Percentiles rank a stretch among this genome's conserved stretches.
Evolutionary conservation across 2,888 invertebrate species (phyloP).

Genomic region (Ichneumoninae sp.): DNA sequence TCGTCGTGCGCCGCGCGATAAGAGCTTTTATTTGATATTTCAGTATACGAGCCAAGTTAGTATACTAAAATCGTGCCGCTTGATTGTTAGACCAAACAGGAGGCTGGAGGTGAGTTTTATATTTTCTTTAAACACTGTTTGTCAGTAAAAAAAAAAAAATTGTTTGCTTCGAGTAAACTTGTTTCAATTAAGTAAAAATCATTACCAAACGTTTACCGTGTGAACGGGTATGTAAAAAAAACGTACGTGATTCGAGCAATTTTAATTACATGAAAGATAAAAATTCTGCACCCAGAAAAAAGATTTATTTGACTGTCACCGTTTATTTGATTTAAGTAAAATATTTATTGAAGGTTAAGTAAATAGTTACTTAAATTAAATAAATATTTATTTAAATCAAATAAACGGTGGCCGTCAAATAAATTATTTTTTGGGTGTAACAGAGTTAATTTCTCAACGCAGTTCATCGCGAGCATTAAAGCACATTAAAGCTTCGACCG

Average conservation of each 20-base stretch:
- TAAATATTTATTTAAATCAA: too few relatives aligned
- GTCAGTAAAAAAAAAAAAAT: neutral
- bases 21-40: slow-evolving; percentile 50
- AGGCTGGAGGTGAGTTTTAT: neutral
- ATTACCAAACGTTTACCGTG: too few relatives aligned
- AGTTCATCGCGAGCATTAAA: neutral
- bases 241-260: neutral
- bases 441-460: neutral
- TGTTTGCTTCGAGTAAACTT: neutral
- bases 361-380: too few relatives aligned
- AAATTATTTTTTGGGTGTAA: too few relatives aligned
- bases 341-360: too few relatives aligned
- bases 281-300: neutral
- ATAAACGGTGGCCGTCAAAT: too few relatives aligned
- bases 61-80: slow-evolving; percentile 24
- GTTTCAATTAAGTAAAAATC: neutral
- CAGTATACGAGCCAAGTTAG: neutral
- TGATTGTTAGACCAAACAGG: slow-evolving; percentile 15
- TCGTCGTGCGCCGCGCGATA: slow-evolving; percentile 52
- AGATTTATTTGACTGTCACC: too few relatives aligned
- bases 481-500: neutral
- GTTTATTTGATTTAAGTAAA: too few relatives aligned
- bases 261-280: neutral
- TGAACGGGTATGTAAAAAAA: too few relatives aligned
- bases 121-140: neutral